Evolutionary conservation across 2,113 vertebrate genomes (phyloP).

Genomic region (Chunga burmeisteri): DNA sequence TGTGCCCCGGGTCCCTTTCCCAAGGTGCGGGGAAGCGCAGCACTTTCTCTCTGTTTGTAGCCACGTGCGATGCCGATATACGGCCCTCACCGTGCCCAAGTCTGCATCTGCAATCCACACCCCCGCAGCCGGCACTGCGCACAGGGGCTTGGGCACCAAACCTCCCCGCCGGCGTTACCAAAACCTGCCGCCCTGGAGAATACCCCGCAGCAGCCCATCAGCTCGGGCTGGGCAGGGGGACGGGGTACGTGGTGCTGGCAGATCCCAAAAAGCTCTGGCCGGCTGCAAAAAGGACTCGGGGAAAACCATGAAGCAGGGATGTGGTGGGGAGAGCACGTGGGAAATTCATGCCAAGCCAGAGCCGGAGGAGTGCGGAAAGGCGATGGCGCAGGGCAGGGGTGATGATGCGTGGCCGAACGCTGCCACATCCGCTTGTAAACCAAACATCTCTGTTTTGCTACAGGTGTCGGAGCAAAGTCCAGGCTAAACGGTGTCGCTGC

Average conservation of each 20-base stretch:
- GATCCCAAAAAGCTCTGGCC: background rate
- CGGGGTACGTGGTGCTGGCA: accelerated
- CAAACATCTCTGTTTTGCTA: background rate
- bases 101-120: background rate
- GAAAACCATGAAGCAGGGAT: background rate
- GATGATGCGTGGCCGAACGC: background rate
- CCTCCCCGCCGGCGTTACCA: accelerated
- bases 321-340: accelerated
- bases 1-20: background rate
- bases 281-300: background rate
- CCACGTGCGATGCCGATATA: background rate
- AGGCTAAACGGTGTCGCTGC: background rate
- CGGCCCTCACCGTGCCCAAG: background rate
- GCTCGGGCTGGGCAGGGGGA: background rate
- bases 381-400: accelerated
- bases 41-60: background rate
- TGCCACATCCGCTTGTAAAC: background rate
- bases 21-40: background rate
- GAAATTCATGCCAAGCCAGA: background rate
- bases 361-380: accelerated
- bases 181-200: background rate
- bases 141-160: background rate
- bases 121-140: background rate
- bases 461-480: background rate
- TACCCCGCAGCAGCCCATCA: background rate